phyloP scores from a whole-genome alignment of 1,140 invertebrate genomes.

The Drosophila mayri region DNA sequence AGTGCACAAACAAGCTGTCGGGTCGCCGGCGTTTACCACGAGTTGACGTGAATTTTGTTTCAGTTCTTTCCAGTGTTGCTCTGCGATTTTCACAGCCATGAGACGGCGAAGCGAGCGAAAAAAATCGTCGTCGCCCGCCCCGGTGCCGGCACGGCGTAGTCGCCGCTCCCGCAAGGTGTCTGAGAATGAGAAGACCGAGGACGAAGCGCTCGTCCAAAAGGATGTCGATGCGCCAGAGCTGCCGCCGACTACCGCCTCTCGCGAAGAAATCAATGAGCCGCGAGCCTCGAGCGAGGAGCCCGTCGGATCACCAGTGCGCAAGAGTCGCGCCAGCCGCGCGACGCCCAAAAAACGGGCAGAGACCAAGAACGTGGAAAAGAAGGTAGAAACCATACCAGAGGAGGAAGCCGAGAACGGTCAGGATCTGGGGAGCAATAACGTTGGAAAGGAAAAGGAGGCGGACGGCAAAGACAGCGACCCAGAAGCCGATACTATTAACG shows the following conservation, averaged over 20 bases:
- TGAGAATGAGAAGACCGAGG: constrained; percentile 65
- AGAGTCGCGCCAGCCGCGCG: constrained; percentile 63
- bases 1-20: constrained; percentile 29
- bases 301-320: constrained; percentile 59
- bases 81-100: constrained; percentile 60
- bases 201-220: constrained; percentile 55
- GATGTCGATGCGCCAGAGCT: constrained; percentile 38
- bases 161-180: constrained; percentile 66
- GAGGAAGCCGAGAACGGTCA: constrained; percentile 67
- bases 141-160: constrained; percentile 71
- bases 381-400: constrained; percentile 73
- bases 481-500: neutral
- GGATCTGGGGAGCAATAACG: constrained; percentile 4
- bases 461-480: constrained; percentile 3
- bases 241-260: constrained; percentile 13
- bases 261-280: constrained; percentile 60
- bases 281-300: constrained; percentile 69
- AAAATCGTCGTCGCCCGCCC: constrained; percentile 77
- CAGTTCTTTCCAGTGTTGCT: constrained; percentile 49
- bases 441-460: constrained; percentile 2
- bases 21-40: constrained; percentile 12
- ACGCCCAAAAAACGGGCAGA: constrained; percentile 68
- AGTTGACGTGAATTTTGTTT: constrained; percentile 52
- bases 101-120: constrained; percentile 81
- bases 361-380: constrained; percentile 47